Percentiles rank a stretch among this genome's conserved stretches.
Conservation (phyloP, 2,797 vertebrate genomes). For the Argentina silus region DNA sequence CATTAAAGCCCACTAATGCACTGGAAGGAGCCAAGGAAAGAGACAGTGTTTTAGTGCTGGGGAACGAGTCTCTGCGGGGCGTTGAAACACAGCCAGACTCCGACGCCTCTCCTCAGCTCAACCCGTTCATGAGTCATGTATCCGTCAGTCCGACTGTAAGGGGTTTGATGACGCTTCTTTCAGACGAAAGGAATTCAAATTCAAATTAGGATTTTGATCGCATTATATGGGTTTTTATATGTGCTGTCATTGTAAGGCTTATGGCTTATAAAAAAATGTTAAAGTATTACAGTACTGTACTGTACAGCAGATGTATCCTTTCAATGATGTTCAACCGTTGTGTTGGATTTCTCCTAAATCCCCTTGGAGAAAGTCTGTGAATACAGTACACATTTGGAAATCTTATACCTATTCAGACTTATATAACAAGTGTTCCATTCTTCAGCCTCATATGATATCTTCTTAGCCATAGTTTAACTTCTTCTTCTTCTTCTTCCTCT, state of each 20-base stretch:
- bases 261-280: not conserved
- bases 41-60: slow-evolving; percentile 1
- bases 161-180: slow-evolving; percentile 6
- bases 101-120: not conserved
- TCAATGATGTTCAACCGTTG: slow-evolving; percentile 39
- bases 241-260: not conserved
- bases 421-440: not conserved
- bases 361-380: slow-evolving; percentile 13
- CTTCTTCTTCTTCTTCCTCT: slow-evolving; percentile 12
- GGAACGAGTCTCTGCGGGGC: not conserved
- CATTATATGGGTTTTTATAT: not conserved
- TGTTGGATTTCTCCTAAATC: slow-evolving; percentile 44
- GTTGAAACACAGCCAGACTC: not conserved
- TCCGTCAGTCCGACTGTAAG: not conserved
- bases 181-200: slow-evolving; percentile 12
- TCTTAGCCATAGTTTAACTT: too few relatives aligned
- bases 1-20: slow-evolving; percentile 41
- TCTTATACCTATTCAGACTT: slow-evolving; percentile 13
- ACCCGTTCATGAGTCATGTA: not conserved
- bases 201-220: not conserved
- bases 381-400: not conserved
- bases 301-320: slow-evolving; percentile 30
- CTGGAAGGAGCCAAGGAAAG: slow-evolving; percentile 11
- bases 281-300: slow-evolving; percentile 19
- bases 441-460: slow-evolving; percentile 12